phyloP scores from a whole-genome alignment of 1,140 invertebrate species.

The Cardiocondyla obscurior region DNA sequence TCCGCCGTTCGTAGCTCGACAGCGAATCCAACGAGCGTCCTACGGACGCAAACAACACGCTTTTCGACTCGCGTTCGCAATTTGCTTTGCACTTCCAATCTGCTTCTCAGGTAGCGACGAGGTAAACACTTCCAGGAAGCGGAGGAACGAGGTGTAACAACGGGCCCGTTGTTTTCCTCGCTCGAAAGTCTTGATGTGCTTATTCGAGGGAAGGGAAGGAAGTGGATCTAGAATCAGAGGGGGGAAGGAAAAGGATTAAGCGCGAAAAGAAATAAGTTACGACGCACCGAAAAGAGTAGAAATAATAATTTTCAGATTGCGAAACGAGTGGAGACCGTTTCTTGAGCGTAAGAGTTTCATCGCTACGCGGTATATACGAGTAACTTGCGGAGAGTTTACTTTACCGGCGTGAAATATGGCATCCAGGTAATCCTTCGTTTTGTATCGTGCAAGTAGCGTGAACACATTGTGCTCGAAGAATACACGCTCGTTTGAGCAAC shows the following conservation, averaged over 20 bases:
- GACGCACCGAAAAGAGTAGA: neutral
- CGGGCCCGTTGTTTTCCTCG: slow-evolving; percentile 65
- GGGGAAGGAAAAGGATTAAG: neutral
- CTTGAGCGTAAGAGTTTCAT: slow-evolving; percentile 25
- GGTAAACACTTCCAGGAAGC: slow-evolving; percentile 61
- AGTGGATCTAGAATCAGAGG: neutral
- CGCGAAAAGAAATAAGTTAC: neutral
- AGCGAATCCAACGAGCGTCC: neutral
- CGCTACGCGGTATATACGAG: neutral
- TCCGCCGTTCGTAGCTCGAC: neutral
- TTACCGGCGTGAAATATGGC: slow-evolving; percentile 21
- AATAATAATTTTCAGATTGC: slow-evolving; percentile 9
- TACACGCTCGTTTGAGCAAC: slow-evolving; percentile 28
- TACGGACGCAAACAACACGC: slow-evolving; percentile 41
- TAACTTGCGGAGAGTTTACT: neutral
- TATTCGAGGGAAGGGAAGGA: neutral
- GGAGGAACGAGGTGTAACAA: slow-evolving; percentile 66
- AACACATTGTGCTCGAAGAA: slow-evolving; percentile 56
- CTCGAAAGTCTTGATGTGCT: neutral
- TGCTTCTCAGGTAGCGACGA: slow-evolving; percentile 57
- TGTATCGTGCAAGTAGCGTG: neutral
- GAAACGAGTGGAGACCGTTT: slow-evolving; percentile 2
- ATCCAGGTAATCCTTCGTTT: slow-evolving; percentile 48
- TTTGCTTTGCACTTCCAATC: slow-evolving; percentile 60
- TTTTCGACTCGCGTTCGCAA: slow-evolving; percentile 56